Conservation (phyloP, 2,888 invertebrate species). For the Orthosia gothica region DNA sequence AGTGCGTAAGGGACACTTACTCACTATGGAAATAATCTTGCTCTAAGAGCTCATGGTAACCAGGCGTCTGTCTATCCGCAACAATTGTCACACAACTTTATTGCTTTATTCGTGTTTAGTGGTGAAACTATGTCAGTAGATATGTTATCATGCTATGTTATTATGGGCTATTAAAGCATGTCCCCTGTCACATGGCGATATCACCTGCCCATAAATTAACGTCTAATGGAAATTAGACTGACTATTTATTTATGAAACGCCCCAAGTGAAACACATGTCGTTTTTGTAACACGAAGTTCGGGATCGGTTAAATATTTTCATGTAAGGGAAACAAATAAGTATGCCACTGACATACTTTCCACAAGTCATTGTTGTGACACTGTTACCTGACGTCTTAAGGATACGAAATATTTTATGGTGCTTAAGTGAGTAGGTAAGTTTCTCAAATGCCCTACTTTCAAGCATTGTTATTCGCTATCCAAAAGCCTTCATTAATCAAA, state of each 20-base stretch:
- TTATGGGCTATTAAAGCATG: conserved; percentile 15
- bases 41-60: too few species aligned
- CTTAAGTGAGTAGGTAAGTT: background rate
- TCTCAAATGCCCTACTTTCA: background rate
- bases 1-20: too few species aligned
- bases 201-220: conserved; percentile 12
- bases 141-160: conserved; percentile 21
- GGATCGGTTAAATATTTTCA: background rate
- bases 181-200: conserved; percentile 7
- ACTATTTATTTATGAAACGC: conserved; percentile 12
- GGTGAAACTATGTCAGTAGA: conserved; percentile 1
- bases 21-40: too few species aligned
- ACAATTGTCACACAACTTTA: background rate
- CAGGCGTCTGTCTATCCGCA: too few species aligned
- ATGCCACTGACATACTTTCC: background rate
- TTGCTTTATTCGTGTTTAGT: background rate
- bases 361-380: background rate
- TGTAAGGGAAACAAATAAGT: conserved; percentile 1
- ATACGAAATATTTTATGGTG: background rate
- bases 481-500: too few species aligned
- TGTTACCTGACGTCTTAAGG: background rate
- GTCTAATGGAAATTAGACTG: conserved; percentile 24
- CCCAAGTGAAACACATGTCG: conserved; percentile 12
- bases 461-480: background rate
- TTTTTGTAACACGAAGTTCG: conserved; percentile 10